Percentiles rank a stretch among this genome's conserved stretches.
Conservation (phyloP, 2,888 invertebrate species). For the Dolichopus griseipennis region DNA sequence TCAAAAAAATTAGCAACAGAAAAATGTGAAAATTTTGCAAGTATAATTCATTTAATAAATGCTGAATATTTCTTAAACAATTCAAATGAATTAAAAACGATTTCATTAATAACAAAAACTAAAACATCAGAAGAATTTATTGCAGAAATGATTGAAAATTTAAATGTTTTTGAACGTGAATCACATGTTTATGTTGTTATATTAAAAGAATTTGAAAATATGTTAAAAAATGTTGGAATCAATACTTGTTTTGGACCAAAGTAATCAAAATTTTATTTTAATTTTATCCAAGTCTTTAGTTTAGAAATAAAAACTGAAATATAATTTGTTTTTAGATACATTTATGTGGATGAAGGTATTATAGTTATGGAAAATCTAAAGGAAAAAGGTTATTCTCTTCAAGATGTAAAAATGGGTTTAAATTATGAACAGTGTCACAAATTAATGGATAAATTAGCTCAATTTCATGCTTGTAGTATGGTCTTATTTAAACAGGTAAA, state of each 20-base stretch:
- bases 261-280: slow-evolving; percentile 17
- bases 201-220: slow-evolving; percentile 23
- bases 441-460: slow-evolving; percentile 46
- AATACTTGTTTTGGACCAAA: slow-evolving; percentile 29
- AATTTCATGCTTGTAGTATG: slow-evolving; percentile 48
- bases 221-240: slow-evolving; percentile 26
- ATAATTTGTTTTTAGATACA: slow-evolving; percentile 22
- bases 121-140: slow-evolving; percentile 27
- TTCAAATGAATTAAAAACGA: slow-evolving; percentile 17
- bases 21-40: slow-evolving; percentile 33
- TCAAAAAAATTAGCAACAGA: slow-evolving; percentile 27
- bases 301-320: too few species aligned
- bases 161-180: slow-evolving; percentile 30
- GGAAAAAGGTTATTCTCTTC: slow-evolving; percentile 45
- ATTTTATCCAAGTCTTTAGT: background rate
- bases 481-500: slow-evolving; percentile 46
- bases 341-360: slow-evolving; percentile 29
- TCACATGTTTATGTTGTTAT: slow-evolving; percentile 28
- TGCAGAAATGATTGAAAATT: slow-evolving; percentile 28
- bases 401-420: slow-evolving; percentile 44
- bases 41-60: slow-evolving; percentile 28
- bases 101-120: slow-evolving; percentile 30
- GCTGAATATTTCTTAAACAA: slow-evolving; percentile 22
- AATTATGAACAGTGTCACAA: slow-evolving; percentile 44
- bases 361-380: slow-evolving; percentile 47